Percentiles rank a stretch among this genome's conserved stretches.
phyloP scores from a whole-genome alignment of 30 jellyfish, hydroid and myxozoan genomes.

The Cassiopea andromeda region DNA sequence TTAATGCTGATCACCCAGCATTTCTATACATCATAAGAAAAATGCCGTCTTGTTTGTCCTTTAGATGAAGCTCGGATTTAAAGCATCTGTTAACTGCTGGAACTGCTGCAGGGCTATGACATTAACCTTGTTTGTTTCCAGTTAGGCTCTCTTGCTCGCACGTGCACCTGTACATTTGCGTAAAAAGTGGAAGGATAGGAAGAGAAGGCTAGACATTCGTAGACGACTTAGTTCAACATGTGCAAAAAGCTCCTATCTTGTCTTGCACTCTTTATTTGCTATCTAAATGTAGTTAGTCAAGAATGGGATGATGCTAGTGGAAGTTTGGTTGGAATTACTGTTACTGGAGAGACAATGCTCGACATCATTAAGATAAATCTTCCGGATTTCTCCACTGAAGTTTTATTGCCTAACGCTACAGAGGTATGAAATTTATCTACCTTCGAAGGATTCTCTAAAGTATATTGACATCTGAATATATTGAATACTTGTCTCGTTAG shows the following conservation, averaged over 20 bases:
- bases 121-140: not conserved
- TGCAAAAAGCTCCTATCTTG: not conserved
- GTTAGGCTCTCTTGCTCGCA: not conserved
- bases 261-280: not conserved
- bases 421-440: conserved; percentile 10
- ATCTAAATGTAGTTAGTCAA: not conserved
- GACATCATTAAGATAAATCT: conserved; percentile 3
- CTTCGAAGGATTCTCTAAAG: too few relatives aligned
- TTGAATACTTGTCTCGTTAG: too few relatives aligned
- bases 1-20: too few relatives aligned
- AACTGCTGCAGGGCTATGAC: not conserved
- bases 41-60: too few relatives aligned
- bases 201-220: not conserved
- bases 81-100: too few relatives aligned
- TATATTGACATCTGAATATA: too few relatives aligned
- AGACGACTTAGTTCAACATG: not conserved
- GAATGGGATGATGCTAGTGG: not conserved
- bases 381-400: conserved; percentile 3
- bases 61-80: too few relatives aligned
- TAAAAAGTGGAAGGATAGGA: not conserved
- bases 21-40: too few relatives aligned
- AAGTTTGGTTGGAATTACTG: conserved; percentile 24
- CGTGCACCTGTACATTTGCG: not conserved
- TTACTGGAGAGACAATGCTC: conserved; percentile 20
- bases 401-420: conserved; percentile 22